Evolutionary conservation across 64 coral and sea anemone genomes (phyloP), one percentile per base, ranked within the genome.

Genomic region (Porites australiensis): DNA sequence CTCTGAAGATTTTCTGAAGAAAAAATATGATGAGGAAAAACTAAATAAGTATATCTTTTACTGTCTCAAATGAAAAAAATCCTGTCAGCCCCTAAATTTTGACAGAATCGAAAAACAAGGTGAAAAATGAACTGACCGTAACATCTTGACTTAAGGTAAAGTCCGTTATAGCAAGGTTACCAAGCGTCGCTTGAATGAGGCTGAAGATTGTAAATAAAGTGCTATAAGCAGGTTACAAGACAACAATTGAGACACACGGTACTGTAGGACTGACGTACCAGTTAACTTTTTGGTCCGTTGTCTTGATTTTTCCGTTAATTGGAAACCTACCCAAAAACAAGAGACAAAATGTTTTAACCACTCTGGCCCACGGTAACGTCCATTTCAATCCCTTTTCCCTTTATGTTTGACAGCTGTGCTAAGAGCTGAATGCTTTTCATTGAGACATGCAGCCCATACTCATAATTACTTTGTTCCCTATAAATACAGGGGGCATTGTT

Each of bases 251-350:
- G 3, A 57, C 7, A 57, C 12, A 57, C 54, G 6, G 54, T 57
- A 2, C 6, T 6, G 9, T 5, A 7, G 0, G 37, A 50, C 54
- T 50, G 2, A 68, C 81, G 10, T 79, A 99, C 98, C 98, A 99
- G 67, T 86, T 99, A 58, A 99, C 92, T 51, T 99, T 99, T 72
- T 99, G 98, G 22, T 99, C 98, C 14, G 98, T 96, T 54, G 94
- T 92, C 83, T 90, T 99, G 50, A 99, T 96, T 83, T 83, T 96
- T 74, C 98, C 98, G 55, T 79, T 94, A 8, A 99, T 89, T 16
- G 98, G 98, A 92, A 96, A 99, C 73, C 98, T 99, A 67, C 6
- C 14, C 61, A n/a, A 66, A 21, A 70, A 49, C 16, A 48, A 86
- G 54, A 57, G 27, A 37, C 27, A 37, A 37, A 37, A 37, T 37